Evolutionary conservation across 2,797 vertebrate species (phyloP).

Genomic region (Enteromius unitaeniatus): DNA sequence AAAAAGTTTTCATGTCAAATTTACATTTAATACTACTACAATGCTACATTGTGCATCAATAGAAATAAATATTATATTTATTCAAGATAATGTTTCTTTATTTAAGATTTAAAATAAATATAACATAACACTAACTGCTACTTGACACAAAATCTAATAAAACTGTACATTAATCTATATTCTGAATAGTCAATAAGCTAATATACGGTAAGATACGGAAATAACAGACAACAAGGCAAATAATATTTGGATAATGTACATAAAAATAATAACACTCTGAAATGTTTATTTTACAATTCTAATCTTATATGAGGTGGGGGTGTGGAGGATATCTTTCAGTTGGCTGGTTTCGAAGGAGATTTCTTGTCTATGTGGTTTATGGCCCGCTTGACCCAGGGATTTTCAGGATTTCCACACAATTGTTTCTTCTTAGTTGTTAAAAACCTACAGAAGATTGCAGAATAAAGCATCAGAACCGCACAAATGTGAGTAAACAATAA

Average conservation of each 20-base stretch:
- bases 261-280: background rate
- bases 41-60: background rate
- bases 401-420: background rate
- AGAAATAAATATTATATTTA: background rate
- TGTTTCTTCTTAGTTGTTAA: background rate
- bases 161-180: background rate
- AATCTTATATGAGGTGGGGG: background rate
- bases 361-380: background rate
- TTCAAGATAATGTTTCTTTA: too few species aligned
- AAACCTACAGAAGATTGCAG: conserved; percentile 15
- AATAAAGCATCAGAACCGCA: background rate
- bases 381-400: background rate
- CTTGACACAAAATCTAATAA: background rate
- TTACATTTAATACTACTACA: background rate
- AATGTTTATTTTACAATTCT: background rate
- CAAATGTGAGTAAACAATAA: background rate
- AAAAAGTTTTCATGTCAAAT: background rate
- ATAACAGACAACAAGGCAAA: background rate
- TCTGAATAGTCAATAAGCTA: background rate
- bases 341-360: too few species aligned
- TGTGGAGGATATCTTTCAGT: too few species aligned
- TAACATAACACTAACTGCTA: background rate
- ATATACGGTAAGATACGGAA: background rate
- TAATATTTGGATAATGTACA: background rate
- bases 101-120: too few species aligned